phyloP scores from a whole-genome alignment of 1,140 invertebrate genomes.

The Platorchestia sp. region DNA sequence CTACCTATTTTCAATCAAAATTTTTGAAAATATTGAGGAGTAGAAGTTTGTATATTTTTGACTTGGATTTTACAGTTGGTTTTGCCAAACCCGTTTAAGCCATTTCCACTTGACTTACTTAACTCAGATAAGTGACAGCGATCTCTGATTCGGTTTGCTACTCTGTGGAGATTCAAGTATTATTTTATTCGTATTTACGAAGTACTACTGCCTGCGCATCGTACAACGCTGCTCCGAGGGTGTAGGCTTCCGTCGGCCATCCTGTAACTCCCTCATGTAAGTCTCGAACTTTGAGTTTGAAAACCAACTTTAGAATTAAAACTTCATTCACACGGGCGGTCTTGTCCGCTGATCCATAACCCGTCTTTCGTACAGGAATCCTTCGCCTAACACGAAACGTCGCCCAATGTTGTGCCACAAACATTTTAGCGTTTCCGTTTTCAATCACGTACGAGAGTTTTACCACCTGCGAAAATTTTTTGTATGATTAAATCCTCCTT shows the following conservation, averaged over 20 bases:
- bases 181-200: constrained; percentile 25
- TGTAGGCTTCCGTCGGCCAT: not conserved
- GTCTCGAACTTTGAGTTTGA: not conserved
- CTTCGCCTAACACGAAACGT: not conserved
- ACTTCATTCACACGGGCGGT: not conserved
- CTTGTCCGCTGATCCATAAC: not conserved
- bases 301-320: not conserved
- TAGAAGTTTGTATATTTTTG: not conserved
- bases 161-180: not conserved
- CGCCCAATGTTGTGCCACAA: not conserved
- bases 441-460: not conserved
- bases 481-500: not conserved
- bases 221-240: not conserved
- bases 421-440: not conserved
- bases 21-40: not conserved
- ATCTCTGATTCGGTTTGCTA: not conserved
- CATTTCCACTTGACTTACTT: not conserved
- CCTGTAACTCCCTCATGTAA: constrained; percentile 17
- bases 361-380: not conserved
- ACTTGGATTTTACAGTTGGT: not conserved
- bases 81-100: not conserved
- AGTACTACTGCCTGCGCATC: not conserved
- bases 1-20: not conserved
- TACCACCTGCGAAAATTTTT: not conserved
- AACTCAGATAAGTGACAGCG: not conserved